Conservation (phyloP, 1,140 invertebrate species). For the Nymphalis io region DNA sequence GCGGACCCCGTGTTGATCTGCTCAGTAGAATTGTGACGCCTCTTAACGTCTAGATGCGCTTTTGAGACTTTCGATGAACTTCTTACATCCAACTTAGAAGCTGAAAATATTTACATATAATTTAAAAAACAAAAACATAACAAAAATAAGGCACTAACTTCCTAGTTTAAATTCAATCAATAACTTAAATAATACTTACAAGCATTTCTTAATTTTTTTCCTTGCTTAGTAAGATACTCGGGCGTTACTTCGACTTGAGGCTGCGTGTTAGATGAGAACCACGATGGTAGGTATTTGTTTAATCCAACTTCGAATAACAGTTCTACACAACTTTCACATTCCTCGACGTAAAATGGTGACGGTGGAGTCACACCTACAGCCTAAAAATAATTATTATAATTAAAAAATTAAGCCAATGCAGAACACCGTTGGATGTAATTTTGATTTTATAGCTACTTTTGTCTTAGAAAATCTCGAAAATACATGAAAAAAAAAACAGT, state of each 20-base stretch:
- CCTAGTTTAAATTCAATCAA: not conserved
- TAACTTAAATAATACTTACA: slow-evolving; percentile 44
- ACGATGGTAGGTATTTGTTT: slow-evolving; percentile 70
- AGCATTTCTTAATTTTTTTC: slow-evolving; percentile 59
- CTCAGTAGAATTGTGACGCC: slow-evolving; percentile 81
- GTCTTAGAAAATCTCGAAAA: no score
- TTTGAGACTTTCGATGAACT: slow-evolving; percentile 59
- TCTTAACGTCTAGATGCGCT: slow-evolving; percentile 64
- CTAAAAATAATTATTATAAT: slow-evolving; percentile 39
- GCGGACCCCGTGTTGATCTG: slow-evolving; percentile 63
- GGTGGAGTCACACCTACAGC: slow-evolving; percentile 67
- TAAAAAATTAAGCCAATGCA: not conserved
- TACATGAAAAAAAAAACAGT: no score
- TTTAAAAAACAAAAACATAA: not conserved
- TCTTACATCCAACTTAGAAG: slow-evolving; percentile 60
- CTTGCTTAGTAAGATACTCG: slow-evolving; percentile 65
- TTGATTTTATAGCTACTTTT: no score
- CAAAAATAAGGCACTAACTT: no score
- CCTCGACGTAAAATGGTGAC: slow-evolving; percentile 78
- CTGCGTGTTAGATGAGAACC: slow-evolving; percentile 69
- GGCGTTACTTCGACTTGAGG: slow-evolving; percentile 70
- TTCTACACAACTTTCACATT: slow-evolving; percentile 78
- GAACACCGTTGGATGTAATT: no score
- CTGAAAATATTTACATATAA: slow-evolving; percentile 44
- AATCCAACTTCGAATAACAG: slow-evolving; percentile 73